These are phyloP conservation scores for Pharmacophagus antenor DNA, from an alignment of 2,888 invertebrate species.

Conservation along the genomic window DNA sequence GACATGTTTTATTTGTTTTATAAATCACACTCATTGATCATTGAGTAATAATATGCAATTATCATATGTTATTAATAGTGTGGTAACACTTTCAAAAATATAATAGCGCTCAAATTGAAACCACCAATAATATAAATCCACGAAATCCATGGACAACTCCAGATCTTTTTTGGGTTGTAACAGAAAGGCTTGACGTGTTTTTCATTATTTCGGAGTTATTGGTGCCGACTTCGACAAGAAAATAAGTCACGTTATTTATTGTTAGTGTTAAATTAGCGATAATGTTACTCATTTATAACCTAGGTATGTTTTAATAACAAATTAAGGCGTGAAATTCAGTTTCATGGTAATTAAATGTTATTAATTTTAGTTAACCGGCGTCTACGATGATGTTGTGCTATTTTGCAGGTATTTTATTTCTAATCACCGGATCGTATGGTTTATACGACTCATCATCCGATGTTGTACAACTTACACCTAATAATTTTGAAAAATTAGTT, in stretches of 20 bases:
- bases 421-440: conserved; percentile 57
- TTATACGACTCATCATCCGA: conserved; percentile 86
- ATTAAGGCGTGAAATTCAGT: conserved; percentile 46
- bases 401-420: conserved; percentile 65
- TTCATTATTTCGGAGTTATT: conserved; percentile 37
- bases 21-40: neutral
- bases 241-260: conserved; percentile 35
- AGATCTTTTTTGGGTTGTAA: conserved; percentile 37
- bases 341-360: conserved; percentile 34
- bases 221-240: conserved; percentile 42
- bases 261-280: conserved; percentile 46
- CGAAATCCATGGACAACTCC: conserved; percentile 73
- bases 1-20: too few relatives aligned
- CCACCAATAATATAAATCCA: conserved; percentile 62
- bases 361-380: conserved; percentile 40
- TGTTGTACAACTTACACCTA: conserved; percentile 92
- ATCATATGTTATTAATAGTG: too few relatives aligned
- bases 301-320: conserved; percentile 68
- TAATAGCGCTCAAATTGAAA: conserved; percentile 45
- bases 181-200: conserved; percentile 68
- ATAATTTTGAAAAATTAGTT: conserved; percentile 93
- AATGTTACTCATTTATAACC: conserved; percentile 58
- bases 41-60: neutral
- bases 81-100: conserved; percentile 16
- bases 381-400: conserved; percentile 35